Percentiles rank a stretch among this genome's conserved stretches.
Evolutionary conservation across 2,797 vertebrate species (phyloP).

Genomic region (Hyperoplus immaculatus): DNA sequence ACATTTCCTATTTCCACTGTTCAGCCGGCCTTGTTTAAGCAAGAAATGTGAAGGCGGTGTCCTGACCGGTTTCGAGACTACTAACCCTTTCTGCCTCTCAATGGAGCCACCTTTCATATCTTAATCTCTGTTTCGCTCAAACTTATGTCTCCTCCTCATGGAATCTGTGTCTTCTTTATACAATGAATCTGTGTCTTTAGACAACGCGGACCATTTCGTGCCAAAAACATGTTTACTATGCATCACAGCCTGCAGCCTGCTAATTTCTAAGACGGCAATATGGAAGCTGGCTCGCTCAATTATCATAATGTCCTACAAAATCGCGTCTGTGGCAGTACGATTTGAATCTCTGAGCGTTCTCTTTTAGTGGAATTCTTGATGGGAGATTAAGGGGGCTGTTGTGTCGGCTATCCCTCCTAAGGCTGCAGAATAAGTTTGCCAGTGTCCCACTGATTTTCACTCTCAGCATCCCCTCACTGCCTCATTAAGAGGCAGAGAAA

Average conservation of each 20-base stretch:
- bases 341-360: slow-evolving; percentile 35
- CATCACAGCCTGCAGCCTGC: slow-evolving; percentile 34
- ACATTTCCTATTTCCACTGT: neutral
- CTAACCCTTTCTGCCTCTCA: slow-evolving; percentile 17
- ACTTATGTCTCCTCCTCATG: neutral
- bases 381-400: slow-evolving; percentile 60
- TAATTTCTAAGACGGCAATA: slow-evolving; percentile 26
- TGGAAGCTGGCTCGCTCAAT: slow-evolving; percentile 34
- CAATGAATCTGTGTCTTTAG: slow-evolving; percentile 22
- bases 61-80: slow-evolving; percentile 22
- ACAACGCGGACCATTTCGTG: slow-evolving; percentile 32
- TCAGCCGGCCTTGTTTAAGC: slow-evolving; percentile 19
- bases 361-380: slow-evolving; percentile 49
- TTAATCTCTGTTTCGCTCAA: slow-evolving; percentile 16
- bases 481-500: slow-evolving; percentile 81
- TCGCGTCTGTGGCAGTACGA: slow-evolving; percentile 7
- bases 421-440: slow-evolving; percentile 62
- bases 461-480: slow-evolving; percentile 78
- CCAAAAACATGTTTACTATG: slow-evolving; percentile 48
- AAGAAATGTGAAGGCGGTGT: slow-evolving; percentile 12
- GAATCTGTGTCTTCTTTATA: slow-evolving; percentile 8
- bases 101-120: slow-evolving; percentile 31
- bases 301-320: slow-evolving; percentile 48
- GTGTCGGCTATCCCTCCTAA: slow-evolving; percentile 53
- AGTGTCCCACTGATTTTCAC: slow-evolving; percentile 69